phyloP scores from a whole-genome alignment of 1,140 invertebrate species.

The Platyscapa corneri region DNA sequence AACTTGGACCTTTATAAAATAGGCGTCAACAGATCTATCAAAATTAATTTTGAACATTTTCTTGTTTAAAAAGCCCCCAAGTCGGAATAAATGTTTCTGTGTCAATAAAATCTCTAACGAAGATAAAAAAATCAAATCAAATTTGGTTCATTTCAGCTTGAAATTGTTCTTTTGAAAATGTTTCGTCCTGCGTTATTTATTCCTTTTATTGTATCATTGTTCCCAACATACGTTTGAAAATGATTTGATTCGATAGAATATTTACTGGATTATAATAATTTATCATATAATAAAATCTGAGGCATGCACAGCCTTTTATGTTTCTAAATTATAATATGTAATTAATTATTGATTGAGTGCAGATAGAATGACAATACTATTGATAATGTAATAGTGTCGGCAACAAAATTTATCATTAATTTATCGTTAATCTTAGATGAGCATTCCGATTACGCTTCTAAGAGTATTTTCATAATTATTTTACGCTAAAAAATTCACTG shows the following conservation, averaged over 20 bases:
- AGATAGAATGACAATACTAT: neutral
- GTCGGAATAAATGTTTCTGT: neutral
- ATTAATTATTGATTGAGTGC: neutral
- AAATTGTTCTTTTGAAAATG: too few relatives aligned
- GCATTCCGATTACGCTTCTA: too few relatives aligned
- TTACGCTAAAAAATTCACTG: neutral
- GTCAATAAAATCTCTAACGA: neutral
- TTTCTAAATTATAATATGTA: neutral
- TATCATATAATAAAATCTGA: neutral
- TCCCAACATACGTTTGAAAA: too few relatives aligned
- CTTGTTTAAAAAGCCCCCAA: neutral
- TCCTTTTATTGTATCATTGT: too few relatives aligned
- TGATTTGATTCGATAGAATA: too few relatives aligned
- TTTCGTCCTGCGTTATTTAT: too few relatives aligned
- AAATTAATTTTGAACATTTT: slow-evolving; percentile 4
- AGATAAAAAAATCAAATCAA: neutral
- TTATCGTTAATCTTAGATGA: too few relatives aligned
- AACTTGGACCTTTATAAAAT: slow-evolving; percentile 10
- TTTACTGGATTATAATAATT: too few relatives aligned
- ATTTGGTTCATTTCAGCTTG: too few relatives aligned
- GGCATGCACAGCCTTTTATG: neutral
- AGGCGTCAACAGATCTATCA: slow-evolving; percentile 23
- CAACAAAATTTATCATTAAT: neutral
- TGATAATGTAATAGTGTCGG: neutral
- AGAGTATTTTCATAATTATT: neutral